Base-by-base conservation (phyloP, 2,888 invertebrate genomes). In the Linyphia triangularis region DNA sequence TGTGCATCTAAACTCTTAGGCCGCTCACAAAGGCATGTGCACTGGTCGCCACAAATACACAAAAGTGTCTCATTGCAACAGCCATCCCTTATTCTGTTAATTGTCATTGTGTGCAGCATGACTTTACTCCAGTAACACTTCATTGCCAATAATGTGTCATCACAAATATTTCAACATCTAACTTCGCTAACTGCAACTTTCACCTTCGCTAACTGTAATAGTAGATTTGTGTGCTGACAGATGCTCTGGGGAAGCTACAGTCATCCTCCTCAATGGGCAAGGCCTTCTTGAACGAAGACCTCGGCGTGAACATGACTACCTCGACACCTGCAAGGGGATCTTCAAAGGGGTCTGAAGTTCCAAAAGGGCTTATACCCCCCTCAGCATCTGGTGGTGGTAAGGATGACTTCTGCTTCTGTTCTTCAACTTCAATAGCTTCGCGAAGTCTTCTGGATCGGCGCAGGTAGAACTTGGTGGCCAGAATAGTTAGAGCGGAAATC, bases 341-440 rank as follows among this genome's bases (percentile, higher is more conserved):
- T 91, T 96, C 96, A 63, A 88, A 88, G 28, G 95, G 96, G 93
- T 96, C 96, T n/a, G n/a, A n/a, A 91, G 96, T 96, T 91, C 95
- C 95, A 93, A 97, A 96, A 86, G 96, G 96, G 92, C 96, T 96
- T 33, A 75, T 77, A 1, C 85, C 85, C 9, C 85, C 85, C n/a
- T 51, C 51, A 24, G 30, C 65, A 5, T 51, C 59, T 4, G 85
- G 77, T n/a, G 96, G 96, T 89, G 96, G 96, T 9, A 96, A 95
- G 73, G 91, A 91, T 19, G 91, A 91, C 65, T 91, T 91, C 2
- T 57, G 9, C 40, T 40, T 40, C 10, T 40, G 9, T n/a, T 51
- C n/a, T n/a, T 51, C 16, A 16, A n/a, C 51, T 28, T 63, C 40
- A 9, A 40, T 33, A 24, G 19, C 40, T 37, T 70, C 70, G 9